Evolutionary conservation across 2,888 invertebrate genomes (phyloP).

Genomic region (Rotaria magnacalcarata): DNA sequence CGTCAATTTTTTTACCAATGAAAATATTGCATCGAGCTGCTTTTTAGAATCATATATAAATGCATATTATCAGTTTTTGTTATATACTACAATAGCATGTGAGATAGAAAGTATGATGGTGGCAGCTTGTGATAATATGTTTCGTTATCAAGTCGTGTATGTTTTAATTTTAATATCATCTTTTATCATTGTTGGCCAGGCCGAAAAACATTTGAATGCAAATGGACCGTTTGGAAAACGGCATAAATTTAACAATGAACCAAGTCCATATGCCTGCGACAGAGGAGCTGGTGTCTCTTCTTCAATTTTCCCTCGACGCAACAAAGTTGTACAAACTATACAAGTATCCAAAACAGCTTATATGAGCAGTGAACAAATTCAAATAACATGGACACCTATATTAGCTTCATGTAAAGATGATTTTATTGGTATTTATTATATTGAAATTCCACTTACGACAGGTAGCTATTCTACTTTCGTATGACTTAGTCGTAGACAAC

Average conservation of each 20-base stretch:
- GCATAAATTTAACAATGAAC: neutral
- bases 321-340: neutral
- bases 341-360: constrained; percentile 8
- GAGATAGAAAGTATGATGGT: neutral
- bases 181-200: neutral
- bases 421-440: neutral
- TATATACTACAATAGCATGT: neutral
- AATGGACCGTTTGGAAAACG: constrained; percentile 12
- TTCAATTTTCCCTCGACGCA: neutral
- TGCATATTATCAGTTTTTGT: neutral
- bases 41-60: neutral
- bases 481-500: neutral
- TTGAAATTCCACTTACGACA: neutral
- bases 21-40: neutral
- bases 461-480: neutral
- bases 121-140: neutral
- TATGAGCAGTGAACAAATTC: neutral
- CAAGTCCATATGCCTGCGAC: neutral
- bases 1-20: neutral
- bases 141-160: neutral
- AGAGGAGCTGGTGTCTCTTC: neutral
- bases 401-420: constrained; percentile 10
- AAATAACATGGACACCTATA: constrained; percentile 20
- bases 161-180: neutral
- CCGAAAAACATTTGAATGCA: constrained; percentile 18